These are phyloP conservation scores for Aphrophora alni DNA, from an alignment of 2,888 invertebrate genomes.

Conservation along the genomic window DNA sequence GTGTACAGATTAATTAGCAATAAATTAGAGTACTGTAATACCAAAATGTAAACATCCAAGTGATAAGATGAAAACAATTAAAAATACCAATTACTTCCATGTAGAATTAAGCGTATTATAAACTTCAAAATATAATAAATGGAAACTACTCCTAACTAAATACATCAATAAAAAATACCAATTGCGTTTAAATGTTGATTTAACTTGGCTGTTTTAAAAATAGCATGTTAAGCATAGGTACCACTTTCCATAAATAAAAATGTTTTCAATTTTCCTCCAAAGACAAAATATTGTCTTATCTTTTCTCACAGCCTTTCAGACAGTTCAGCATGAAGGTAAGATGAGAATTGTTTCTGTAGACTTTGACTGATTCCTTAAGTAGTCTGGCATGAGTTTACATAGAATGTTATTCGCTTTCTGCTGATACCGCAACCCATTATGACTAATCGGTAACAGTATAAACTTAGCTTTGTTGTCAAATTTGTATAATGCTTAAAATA, in stretches of 20 bases:
- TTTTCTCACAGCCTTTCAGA: constrained; percentile 39
- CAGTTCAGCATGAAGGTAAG: constrained; percentile 40
- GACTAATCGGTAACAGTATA: constrained; percentile 22
- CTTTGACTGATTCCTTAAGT: background rate
- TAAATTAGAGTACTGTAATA: no score
- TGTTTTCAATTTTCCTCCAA: background rate
- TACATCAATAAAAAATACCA: no score
- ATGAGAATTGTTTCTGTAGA: constrained; percentile 14
- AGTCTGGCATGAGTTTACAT: background rate
- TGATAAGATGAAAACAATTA: no score
- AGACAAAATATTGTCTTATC: constrained; percentile 37
- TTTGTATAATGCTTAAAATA: background rate
- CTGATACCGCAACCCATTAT: constrained; percentile 6
- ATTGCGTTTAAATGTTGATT: no score
- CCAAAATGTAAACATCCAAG: no score
- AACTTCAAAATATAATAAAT: no score
- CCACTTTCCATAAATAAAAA: background rate
- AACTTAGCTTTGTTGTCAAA: constrained; percentile 6
- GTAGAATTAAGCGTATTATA: no score
- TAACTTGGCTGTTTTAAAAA: no score
- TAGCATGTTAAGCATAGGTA: background rate
- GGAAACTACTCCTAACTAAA: no score
- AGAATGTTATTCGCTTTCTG: constrained; percentile 19
- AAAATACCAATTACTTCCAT: no score
- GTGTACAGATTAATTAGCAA: no score